Evolutionary conservation across 2,797 vertebrate species (phyloP).

Genomic region (Tinamus major): DNA sequence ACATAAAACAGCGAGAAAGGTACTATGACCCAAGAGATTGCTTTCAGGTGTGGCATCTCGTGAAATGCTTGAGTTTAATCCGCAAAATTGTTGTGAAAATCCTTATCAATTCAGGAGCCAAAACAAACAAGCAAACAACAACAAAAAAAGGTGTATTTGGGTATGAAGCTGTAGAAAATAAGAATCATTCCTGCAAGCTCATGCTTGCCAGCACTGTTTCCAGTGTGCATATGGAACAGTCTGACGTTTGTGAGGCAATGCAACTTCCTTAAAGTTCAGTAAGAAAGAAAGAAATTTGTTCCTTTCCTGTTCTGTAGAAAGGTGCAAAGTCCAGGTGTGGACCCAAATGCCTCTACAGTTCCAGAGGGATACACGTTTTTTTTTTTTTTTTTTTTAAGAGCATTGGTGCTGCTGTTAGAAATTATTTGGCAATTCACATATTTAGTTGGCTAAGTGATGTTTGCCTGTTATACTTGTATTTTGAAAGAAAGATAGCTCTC

Average conservation of each 20-base stretch:
- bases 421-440: background rate
- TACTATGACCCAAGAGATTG: background rate
- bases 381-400: background rate
- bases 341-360: background rate
- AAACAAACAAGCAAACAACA: background rate
- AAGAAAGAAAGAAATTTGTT: constrained; percentile 4
- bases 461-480: background rate
- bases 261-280: background rate
- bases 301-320: background rate
- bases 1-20: no score
- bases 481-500: background rate
- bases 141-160: background rate
- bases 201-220: background rate
- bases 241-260: background rate
- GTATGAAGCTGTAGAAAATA: background rate
- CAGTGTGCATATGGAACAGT: background rate
- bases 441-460: background rate
- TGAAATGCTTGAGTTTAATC: background rate
- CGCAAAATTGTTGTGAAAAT: background rate
- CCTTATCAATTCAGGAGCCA: background rate
- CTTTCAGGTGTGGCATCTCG: accelerated
- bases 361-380: background rate
- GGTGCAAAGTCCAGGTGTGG: background rate
- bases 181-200: background rate
- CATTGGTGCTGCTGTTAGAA: background rate